Base-by-base conservation (phyloP, 23 tunicate species). In the Corella eumyota region DNA sequence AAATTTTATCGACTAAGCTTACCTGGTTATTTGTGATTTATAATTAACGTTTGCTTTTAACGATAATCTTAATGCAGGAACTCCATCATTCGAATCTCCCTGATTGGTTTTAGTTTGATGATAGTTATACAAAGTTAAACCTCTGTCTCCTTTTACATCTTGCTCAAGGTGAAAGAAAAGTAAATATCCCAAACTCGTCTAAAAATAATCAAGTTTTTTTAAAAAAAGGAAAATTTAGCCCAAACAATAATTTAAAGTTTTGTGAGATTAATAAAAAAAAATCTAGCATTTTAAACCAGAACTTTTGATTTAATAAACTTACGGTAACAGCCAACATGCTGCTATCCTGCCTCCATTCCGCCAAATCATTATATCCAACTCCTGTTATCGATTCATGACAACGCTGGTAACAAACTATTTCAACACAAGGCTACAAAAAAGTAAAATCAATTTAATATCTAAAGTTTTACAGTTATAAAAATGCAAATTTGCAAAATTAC, bases 311-410 rank as follows among this genome's bases (percentile, higher is more conserved):
- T n/a, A n/a, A n/a, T n/a, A n/a, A n/a, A 67, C 96, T 51, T 60
- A 88, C 96, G 4, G 81, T 53, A 33, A 88, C 76, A 20, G 98
- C 98, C 1, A 92, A 71, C 98, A 92, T 92, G 51, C 92, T 75
- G 58, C 92, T 81, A 34, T 92, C 93, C 44, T 83, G 92, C 45
- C 86, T 71, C 98, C 98, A 92, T 76, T 92, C 93, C 4, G 93
- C 92, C 28, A 72, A 20, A 23, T 67, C 85, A 71, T 81, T 75
- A 52, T 57, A 58, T 32, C 98, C 98, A 37, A 72, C 61, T 23
- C 72, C 53, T 30, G 87, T 76, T 32, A 78, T 71, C 3, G 83
- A 74, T 44, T 76, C 58, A 63, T 84, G 80, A 38, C 83, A 63
- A 50, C 92, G 26, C 61, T 92, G 75, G 58, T 92, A 92, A 49